Conservation (phyloP, 2,888 invertebrate genomes). For the Lasioglossum pauxillum region DNA sequence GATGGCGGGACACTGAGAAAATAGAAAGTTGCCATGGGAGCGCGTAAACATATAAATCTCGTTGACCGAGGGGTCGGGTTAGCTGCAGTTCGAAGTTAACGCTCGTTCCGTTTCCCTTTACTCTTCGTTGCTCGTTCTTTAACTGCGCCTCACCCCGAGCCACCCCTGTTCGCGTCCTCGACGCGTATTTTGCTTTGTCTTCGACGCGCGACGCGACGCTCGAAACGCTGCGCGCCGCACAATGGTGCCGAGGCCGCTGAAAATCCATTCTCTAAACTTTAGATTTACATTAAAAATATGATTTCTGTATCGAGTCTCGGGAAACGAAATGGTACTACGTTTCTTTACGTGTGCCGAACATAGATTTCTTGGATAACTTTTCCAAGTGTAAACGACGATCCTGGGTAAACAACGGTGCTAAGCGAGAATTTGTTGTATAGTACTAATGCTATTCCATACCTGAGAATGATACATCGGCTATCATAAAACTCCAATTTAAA, state of each 20-base stretch:
- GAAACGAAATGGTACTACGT: too few species aligned
- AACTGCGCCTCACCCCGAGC: slow-evolving; percentile 24
- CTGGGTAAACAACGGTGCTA: too few species aligned
- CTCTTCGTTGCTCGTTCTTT: slow-evolving; percentile 42
- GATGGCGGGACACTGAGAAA: slow-evolving; percentile 75
- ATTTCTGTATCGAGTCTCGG: too few species aligned
- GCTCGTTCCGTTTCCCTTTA: slow-evolving; percentile 65
- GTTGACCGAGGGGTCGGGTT: slow-evolving; percentile 61
- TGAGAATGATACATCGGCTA: too few species aligned
- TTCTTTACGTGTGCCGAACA: too few species aligned
- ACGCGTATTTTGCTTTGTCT: slow-evolving; percentile 10
- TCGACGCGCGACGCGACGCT: background rate
- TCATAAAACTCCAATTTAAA: too few species aligned
- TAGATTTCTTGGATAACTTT: too few species aligned
- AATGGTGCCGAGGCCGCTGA: background rate
- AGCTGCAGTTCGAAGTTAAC: slow-evolving; percentile 76
- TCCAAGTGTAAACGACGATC: too few species aligned
- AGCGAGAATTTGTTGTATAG: too few species aligned
- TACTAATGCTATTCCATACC: too few species aligned
- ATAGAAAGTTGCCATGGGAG: slow-evolving; percentile 82
- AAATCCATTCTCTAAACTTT: background rate
- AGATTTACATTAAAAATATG: too few species aligned
- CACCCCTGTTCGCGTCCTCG: background rate
- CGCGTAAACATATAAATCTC: slow-evolving; percentile 84
- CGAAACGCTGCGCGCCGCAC: background rate